A percentile compares a stretch with the other conserved stretches of the same genome.
Evolutionary conservation across 1,140 invertebrate genomes (phyloP).

Genomic region (Meteorus sp.): DNA sequence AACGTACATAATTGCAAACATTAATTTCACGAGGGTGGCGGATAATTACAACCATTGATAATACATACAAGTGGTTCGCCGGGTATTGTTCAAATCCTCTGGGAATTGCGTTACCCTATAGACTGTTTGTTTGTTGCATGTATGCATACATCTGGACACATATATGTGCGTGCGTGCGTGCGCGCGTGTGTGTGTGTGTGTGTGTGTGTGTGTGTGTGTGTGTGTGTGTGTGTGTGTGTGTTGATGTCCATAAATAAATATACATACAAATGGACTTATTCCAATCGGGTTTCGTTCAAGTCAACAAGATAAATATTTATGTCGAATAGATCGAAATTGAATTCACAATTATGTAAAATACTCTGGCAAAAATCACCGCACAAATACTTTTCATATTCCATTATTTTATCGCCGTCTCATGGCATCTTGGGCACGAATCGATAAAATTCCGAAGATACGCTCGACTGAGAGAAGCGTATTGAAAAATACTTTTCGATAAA

Average conservation of each 20-base stretch:
- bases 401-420: too few species aligned
- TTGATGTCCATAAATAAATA: not conserved
- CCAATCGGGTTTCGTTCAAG: too few species aligned
- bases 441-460: slow-evolving; percentile 15
- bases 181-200: not conserved
- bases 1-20: slow-evolving; percentile 21
- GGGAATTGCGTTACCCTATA: slow-evolving; percentile 9
- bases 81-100: slow-evolving; percentile 15
- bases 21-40: slow-evolving; percentile 21
- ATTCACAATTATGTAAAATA: too few species aligned
- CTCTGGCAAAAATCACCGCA: too few species aligned
- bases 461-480: not conserved
- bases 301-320: too few species aligned
- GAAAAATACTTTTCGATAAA: not conserved
- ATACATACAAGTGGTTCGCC: slow-evolving; percentile 19
- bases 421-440: slow-evolving; percentile 1
- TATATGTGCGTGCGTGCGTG: not conserved
- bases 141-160: not conserved
- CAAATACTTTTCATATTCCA: too few species aligned
- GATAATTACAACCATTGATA: slow-evolving; percentile 27
- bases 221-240: too few species aligned
- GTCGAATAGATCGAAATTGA: too few species aligned
- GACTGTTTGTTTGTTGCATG: slow-evolving; percentile 1
- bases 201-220: too few species aligned
- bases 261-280: too few species aligned